Evolutionary conservation across 2,797 vertebrate genomes (phyloP).

Genomic region (Leptoclinus maculatus): DNA sequence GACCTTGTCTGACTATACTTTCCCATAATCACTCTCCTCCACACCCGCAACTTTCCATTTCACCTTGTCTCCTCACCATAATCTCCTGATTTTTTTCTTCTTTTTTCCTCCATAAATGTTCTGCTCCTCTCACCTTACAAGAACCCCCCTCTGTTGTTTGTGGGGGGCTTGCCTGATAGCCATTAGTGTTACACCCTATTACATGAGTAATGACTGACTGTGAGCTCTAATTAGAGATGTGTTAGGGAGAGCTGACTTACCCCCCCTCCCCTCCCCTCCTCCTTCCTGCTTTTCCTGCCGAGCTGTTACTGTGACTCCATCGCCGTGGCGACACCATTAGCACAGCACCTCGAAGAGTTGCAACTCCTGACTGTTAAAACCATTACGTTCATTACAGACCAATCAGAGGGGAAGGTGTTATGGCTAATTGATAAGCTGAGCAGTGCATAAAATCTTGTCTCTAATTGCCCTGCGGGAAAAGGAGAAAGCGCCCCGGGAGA

Average conservation of each 20-base stretch:
- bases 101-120: slow-evolving; percentile 62
- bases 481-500: slow-evolving; percentile 70
- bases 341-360: slow-evolving; percentile 97
- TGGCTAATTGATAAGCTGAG: slow-evolving; percentile 94
- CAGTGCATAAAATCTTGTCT: slow-evolving; percentile 86
- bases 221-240: slow-evolving; percentile 96
- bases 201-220: slow-evolving; percentile 94
- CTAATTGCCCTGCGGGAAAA: slow-evolving; percentile 82
- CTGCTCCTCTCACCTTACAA: slow-evolving; percentile 77
- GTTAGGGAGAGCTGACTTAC: slow-evolving; percentile 93
- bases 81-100: slow-evolving; percentile 39
- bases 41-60: slow-evolving; percentile 64
- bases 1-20: slow-evolving; percentile 72
- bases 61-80: slow-evolving; percentile 62
- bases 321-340: slow-evolving; percentile 93
- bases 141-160: slow-evolving; percentile 82
- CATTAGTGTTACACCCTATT: slow-evolving; percentile 96
- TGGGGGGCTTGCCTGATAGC: slow-evolving; percentile 88
- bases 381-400: slow-evolving; percentile 96
- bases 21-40: slow-evolving; percentile 48
- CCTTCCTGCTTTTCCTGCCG: slow-evolving; percentile 62
- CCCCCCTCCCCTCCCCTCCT: slow-evolving; percentile 54
- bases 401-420: slow-evolving; percentile 92
- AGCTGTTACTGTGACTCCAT: slow-evolving; percentile 83
- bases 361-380: slow-evolving; percentile 96